A percentile compares a stretch with the other conserved stretches of the same genome.
These are phyloP conservation scores for Saxidomus purpurata DNA, from an alignment of 1,140 invertebrate genomes.

Conservation along the genomic window DNA sequence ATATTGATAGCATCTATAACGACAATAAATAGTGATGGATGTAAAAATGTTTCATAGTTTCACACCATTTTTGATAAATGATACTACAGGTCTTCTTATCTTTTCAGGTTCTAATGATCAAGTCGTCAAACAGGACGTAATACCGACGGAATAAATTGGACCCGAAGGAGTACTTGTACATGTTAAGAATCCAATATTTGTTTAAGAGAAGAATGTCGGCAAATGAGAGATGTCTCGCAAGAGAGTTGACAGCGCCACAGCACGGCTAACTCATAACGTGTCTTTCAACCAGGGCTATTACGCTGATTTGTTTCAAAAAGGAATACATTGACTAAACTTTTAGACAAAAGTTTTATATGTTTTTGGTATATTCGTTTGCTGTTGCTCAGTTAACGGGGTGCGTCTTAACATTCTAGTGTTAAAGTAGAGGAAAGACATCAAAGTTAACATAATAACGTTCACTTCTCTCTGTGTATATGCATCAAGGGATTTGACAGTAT, in stretches of 20 bases:
- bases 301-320: not conserved
- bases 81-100: not conserved
- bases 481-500: too few species aligned
- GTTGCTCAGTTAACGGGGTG: too few species aligned
- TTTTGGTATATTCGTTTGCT: too few species aligned
- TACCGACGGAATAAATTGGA: conserved; percentile 11
- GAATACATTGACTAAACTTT: not conserved
- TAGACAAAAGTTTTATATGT: too few species aligned
- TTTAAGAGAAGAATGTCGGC: conserved; percentile 19
- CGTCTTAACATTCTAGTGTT: too few species aligned
- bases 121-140: not conserved
- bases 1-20: not conserved
- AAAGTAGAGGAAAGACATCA: too few species aligned
- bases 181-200: conserved; percentile 28
- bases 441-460: too few species aligned
- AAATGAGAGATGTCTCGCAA: conserved; percentile 18
- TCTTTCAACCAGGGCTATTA: not conserved
- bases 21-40: conserved; percentile 8
- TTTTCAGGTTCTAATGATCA: conserved; percentile 7
- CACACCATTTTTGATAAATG: not conserved
- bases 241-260: not conserved
- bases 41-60: not conserved
- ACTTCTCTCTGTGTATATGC: too few species aligned
- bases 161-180: conserved; percentile 5
- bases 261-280: not conserved